Evolutionary conservation across 2,797 vertebrate genomes (phyloP), one percentile per base, ranked within the genome.

Genomic region (Bradypodion pumilum): DNA sequence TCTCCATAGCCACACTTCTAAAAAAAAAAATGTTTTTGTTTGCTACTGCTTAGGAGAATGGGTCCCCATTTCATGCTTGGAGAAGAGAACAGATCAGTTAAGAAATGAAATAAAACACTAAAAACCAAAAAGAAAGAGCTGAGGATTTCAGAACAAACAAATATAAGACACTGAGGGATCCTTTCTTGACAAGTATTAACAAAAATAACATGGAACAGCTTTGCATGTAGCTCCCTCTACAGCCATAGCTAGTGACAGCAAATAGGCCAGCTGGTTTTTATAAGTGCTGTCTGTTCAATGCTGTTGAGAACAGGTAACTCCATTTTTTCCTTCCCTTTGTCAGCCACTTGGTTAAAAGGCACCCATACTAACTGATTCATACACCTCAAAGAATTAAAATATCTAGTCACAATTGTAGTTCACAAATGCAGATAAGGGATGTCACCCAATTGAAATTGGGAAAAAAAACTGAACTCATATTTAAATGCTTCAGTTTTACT

Each of bases 151-250:
- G 40, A 62, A 59, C 63, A 46, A 66, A 76, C 56, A 74, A 12
- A 25, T n/a, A n/a, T n/a, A 29, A 8, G 6, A 12, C 62, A 12
- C 27, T 73, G 40, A 35, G 37, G 59, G 60, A 7, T 32, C 37
- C 10, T 35, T 56, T 66, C 29, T 74, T 44, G 35, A 52, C 46
- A 66, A 56, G 66, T 9, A 29, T 44, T 40, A 62, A 70, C 37
- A 62, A 32, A 69, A 44, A 29, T 66, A 63, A 16, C 40, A 40
- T 70, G 63, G 63, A 76, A 81, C 63, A 62, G n/a, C 78, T 76
- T 70, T 62, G 72, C 40, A n/a, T 81, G 60, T 46, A 60, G 78
- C 52, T 81, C 84, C 84, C 79, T 65, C 84, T 81, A 40, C 52
- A 70, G 74, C 27, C 9, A 66, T 35, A 85, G 37, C 27, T 74